Percentiles rank a stretch among this genome's conserved stretches.
Evolutionary conservation across 2,888 invertebrate genomes (phyloP).

Genomic region (Cheilosia pagana): DNA sequence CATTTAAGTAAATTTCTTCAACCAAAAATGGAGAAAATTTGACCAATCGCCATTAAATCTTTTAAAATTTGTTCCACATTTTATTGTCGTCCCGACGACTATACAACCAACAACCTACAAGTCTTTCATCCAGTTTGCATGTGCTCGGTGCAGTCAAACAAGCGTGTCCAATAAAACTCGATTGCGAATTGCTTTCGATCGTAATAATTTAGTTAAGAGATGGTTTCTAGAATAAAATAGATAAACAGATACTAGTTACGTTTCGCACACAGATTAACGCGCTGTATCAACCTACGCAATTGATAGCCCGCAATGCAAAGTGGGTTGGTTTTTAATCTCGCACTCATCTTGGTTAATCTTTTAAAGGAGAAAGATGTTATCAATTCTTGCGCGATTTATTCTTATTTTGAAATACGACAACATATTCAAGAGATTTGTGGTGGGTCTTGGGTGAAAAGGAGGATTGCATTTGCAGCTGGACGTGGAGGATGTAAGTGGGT

Average conservation of each 20-base stretch:
- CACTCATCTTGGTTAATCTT: neutral
- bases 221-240: conserved; percentile 8
- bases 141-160: conserved; percentile 4
- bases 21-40: neutral
- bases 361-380: conserved; percentile 19
- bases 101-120: too few relatives aligned
- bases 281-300: conserved; percentile 36
- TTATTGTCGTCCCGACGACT: neutral
- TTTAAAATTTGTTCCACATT: conserved; percentile 12
- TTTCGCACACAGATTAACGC: conserved; percentile 17
- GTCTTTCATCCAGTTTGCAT: conserved; percentile 11
- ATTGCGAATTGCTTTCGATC: conserved; percentile 42
- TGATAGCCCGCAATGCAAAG: conserved; percentile 5
- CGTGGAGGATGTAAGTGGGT: conserved; percentile 9
- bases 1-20: neutral
- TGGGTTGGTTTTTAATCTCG: conserved; percentile 21
- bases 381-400: conserved; percentile 5
- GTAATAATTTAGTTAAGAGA: conserved; percentile 38
- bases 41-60: neutral
- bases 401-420: conserved; percentile 5
- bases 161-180: conserved; percentile 24
- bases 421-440: neutral
- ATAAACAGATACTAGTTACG: conserved; percentile 14
- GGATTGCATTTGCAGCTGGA: neutral
- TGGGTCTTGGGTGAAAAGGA: neutral